Base-by-base conservation (phyloP, 2,797 vertebrate genomes). In the Odontamblyopus rebecca region DNA sequence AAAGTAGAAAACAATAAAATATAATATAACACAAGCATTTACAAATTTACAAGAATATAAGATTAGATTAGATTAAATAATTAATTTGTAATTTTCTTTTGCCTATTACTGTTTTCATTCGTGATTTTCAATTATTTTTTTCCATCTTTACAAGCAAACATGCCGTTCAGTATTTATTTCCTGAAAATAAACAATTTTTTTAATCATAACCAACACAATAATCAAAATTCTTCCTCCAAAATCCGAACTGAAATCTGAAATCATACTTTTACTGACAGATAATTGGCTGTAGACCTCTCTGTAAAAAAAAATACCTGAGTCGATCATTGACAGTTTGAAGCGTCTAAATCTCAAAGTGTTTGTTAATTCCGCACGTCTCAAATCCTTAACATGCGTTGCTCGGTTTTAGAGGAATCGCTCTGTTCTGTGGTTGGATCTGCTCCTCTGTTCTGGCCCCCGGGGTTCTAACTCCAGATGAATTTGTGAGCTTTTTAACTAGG, bases 401-500 rank as follows among this genome's bases (percentile, higher is more conserved):
- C 13, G 3, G 44, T 48, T 48, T 48, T 48, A 15, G 54, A 9
- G 23, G 23, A 23, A 57, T 27, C 6, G 56, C 23, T 35, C 23
- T 29, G 57, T 27, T 30, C 27, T 35, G 3, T n/a, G 13, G 30
- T 32, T 35, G 61, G 18, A 62, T 32, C 61, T 62, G 61, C 30
- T 60, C 63, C 13, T 41, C 63, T 7, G 61, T 38, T 41, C 61
- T 26, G 61, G 35, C 64, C 38, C 82, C 76, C 18, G 66, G 73
- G 88, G 75, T 38, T 63, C 71, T 30, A 70, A 63, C 81, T 86
- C 78, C 77, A 85, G 75, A 87, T 81, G 81, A 87, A 83, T 81
- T 74, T 81, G 81, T 68, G 63, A 81, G 80, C 81, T 84, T 69
- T 23, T 60, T 83, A 87, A 89, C 71, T 88, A 86, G 87, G 89